Evolutionary conservation across 2,113 vertebrate genomes (phyloP).

Genomic region (Microcebus jonahi): DNA sequence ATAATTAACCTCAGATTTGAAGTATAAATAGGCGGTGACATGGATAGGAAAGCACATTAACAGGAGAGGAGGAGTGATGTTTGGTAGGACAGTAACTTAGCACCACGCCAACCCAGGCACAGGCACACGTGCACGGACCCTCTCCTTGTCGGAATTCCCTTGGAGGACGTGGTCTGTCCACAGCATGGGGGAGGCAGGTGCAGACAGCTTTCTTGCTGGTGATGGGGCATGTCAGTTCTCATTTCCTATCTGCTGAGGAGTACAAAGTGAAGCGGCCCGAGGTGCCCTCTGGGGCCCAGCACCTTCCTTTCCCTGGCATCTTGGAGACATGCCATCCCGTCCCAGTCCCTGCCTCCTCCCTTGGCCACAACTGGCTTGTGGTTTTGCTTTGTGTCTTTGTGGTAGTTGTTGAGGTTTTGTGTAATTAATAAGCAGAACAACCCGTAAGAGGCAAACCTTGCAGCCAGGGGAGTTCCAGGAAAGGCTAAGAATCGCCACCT

Average conservation of each 20-base stretch:
- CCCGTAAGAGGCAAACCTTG: neutral
- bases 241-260: constrained; percentile 32
- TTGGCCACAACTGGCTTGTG: neutral
- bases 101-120: accelerated
- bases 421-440: constrained; percentile 41
- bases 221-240: neutral
- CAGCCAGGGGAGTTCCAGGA: neutral
- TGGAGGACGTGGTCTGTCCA: neutral
- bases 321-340: neutral
- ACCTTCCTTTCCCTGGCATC: neutral
- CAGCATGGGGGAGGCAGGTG: neutral
- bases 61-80: neutral
- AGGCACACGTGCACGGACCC: accelerated
- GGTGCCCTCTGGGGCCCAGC: neutral
- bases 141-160: neutral
- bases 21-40: neutral
- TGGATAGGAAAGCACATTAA: neutral
- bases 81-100: too few relatives aligned
- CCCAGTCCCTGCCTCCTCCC: neutral
- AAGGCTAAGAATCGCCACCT: neutral
- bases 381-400: constrained; percentile 52
- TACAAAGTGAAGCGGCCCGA: neutral
- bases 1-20: neutral
- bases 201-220: neutral
- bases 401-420: constrained; percentile 4